A percentile compares a stretch with the other conserved stretches of the same genome.
Evolutionary conservation across 2,888 invertebrate genomes (phyloP).

Genomic region (Apamea monoglypha): DNA sequence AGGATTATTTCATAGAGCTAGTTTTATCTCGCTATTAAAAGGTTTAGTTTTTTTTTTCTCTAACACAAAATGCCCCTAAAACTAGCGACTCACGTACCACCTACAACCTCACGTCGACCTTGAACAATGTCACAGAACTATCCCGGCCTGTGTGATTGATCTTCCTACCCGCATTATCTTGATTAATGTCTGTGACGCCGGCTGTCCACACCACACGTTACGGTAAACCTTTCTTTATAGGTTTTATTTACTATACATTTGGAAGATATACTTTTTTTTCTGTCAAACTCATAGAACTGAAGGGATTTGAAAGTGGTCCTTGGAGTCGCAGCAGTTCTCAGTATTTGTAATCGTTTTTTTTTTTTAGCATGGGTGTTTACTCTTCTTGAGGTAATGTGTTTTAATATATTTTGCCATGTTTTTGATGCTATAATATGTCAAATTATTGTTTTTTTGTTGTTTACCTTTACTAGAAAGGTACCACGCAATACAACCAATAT

Average conservation of each 20-base stretch:
- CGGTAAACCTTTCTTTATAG: conserved; percentile 23
- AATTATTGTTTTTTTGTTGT: background rate
- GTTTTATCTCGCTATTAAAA: background rate
- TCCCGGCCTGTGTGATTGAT: conserved; percentile 57
- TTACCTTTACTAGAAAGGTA: background rate
- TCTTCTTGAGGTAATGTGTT: background rate
- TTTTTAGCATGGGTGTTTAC: background rate
- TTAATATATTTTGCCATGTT: background rate
- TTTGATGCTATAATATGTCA: background rate
- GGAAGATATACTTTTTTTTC: background rate
- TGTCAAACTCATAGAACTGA: too few species aligned
- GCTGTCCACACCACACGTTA: conserved; percentile 58
- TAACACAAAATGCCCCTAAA: background rate
- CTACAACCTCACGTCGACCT: conserved; percentile 5
- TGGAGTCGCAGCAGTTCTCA: background rate
- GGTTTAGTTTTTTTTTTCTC: background rate
- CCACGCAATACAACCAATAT: too few species aligned
- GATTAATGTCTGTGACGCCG: conserved; percentile 63
- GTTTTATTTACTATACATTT: conserved; percentile 29
- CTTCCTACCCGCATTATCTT: conserved; percentile 58
- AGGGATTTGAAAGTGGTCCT: background rate
- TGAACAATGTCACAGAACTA: conserved; percentile 43
- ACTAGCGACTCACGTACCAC: background rate
- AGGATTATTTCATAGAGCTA: background rate
- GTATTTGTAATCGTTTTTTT: background rate